Percentiles rank a stretch among this genome's conserved stretches.
Conservation (phyloP, 2,888 invertebrate genomes). For the Dendrolimus pini region DNA sequence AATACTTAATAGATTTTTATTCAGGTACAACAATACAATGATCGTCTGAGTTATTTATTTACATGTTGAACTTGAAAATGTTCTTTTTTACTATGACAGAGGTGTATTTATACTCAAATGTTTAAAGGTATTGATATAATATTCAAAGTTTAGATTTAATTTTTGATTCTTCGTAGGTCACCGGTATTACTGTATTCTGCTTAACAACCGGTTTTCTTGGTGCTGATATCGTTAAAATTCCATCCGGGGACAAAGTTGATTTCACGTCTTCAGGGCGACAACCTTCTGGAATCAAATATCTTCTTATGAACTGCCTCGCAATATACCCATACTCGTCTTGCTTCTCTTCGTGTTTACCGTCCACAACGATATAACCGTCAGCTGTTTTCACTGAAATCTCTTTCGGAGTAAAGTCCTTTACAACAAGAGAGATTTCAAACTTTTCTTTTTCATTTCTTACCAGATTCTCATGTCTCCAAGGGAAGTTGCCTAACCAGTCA, state of each 20-base stretch:
- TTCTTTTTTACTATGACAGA: too few species aligned
- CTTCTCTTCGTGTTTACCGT: constrained; percentile 52
- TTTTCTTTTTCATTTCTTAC: constrained; percentile 33
- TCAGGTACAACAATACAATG: too few species aligned
- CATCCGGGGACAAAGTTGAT: constrained; percentile 43
- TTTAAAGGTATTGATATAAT: too few species aligned
- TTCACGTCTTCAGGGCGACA: constrained; percentile 36
- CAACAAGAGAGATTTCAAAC: constrained; percentile 42
- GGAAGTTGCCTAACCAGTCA: constrained; percentile 56
- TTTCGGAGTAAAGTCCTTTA: constrained; percentile 44
- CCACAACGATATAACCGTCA: constrained; percentile 42
- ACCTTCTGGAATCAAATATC: constrained; percentile 41
- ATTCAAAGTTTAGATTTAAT: constrained; percentile 40
- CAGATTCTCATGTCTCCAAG: constrained; percentile 44
- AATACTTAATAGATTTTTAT: too few species aligned
- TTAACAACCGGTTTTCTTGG: constrained; percentile 30
- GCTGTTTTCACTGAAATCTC: constrained; percentile 40
- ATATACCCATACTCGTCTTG: constrained; percentile 47
- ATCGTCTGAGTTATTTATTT: too few species aligned
- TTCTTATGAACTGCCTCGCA: constrained; percentile 44
- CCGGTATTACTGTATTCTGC: constrained; percentile 47
- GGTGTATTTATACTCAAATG: too few species aligned
- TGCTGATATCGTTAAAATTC: constrained; percentile 37
- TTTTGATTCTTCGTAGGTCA: constrained; percentile 30
- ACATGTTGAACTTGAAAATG: too few species aligned